Evolutionary conservation across 2,888 invertebrate species (phyloP).

Genomic region (Hydrotaea cyrtoneurina): DNA sequence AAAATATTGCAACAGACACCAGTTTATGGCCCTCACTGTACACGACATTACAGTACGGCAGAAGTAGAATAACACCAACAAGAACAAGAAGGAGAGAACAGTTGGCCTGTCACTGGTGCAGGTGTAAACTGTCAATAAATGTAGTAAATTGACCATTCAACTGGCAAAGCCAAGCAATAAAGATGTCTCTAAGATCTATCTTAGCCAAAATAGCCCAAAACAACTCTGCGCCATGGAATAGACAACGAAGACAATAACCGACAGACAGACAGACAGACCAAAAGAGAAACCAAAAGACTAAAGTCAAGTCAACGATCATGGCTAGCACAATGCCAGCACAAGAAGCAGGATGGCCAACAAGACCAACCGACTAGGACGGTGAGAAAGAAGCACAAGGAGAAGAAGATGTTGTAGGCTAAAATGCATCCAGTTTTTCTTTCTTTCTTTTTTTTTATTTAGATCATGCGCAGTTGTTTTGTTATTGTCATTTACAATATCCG

Average conservation of each 20-base stretch:
- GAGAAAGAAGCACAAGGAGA: background rate
- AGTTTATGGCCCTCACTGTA: too few species aligned
- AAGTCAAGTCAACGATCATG: background rate
- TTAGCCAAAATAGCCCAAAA: conserved; percentile 11
- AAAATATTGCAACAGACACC: too few species aligned
- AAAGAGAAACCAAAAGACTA: background rate
- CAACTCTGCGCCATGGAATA: background rate
- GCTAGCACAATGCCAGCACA: background rate
- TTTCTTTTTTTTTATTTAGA: background rate
- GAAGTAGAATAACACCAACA: too few species aligned
- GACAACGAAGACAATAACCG: background rate
- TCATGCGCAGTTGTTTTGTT: background rate
- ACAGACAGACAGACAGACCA: background rate
- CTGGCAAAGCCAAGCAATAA: conserved; percentile 67
- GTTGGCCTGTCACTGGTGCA: conserved; percentile 72
- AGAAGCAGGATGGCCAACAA: background rate
- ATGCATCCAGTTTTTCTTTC: background rate
- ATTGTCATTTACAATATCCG: conserved; percentile 16
- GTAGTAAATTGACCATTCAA: conserved; percentile 68
- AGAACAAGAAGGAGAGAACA: conserved; percentile 26
- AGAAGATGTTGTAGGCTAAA: conserved; percentile 5
- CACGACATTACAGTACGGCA: too few species aligned
- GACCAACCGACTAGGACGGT: background rate
- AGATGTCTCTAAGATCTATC: conserved; percentile 57
- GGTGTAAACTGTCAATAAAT: conserved; percentile 77